A percentile compares a stretch with the other conserved stretches of the same genome.
Evolutionary conservation across 2,888 invertebrate species (phyloP).

Genomic region (Parochlus steinenii): DNA sequence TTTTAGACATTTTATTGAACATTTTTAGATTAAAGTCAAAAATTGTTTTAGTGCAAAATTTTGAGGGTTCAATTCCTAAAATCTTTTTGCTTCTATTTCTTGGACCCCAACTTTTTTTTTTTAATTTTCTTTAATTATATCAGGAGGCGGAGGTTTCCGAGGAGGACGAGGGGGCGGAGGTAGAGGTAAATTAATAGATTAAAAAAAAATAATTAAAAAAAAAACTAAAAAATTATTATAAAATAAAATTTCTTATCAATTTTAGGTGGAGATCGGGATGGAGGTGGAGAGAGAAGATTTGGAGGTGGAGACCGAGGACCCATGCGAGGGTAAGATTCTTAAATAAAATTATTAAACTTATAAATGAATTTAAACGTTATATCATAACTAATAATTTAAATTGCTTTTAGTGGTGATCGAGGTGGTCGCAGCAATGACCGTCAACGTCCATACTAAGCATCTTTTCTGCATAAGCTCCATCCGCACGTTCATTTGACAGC

Average conservation of each 20-base stretch:
- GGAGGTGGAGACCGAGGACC: constrained; percentile 18
- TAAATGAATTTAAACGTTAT: too few relatives aligned
- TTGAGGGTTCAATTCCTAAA: too few relatives aligned
- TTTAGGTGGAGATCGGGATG: constrained; percentile 14
- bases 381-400: too few relatives aligned
- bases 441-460: constrained; percentile 12
- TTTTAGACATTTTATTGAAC: too few relatives aligned
- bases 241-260: background rate
- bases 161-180: constrained; percentile 28
- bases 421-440: constrained; percentile 17
- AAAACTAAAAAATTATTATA: too few relatives aligned
- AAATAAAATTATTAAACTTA: too few relatives aligned
- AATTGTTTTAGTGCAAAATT: too few relatives aligned
- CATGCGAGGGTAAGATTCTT: constrained; percentile 18
- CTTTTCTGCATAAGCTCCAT: too few relatives aligned
- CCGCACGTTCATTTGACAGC: too few relatives aligned
- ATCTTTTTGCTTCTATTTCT: too few relatives aligned
- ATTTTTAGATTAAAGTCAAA: too few relatives aligned
- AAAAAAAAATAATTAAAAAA: constrained; percentile 18
- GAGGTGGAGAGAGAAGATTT: constrained; percentile 19
- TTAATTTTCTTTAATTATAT: constrained; percentile 12
- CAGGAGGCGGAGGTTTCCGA: constrained; percentile 22
- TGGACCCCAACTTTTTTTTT: constrained; percentile 23
- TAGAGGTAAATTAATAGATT: constrained; percentile 29
- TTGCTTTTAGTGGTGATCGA: too few relatives aligned